Evolutionary conservation across 2,888 invertebrate genomes (phyloP).

Genomic region (Standfussiana lucernea): DNA sequence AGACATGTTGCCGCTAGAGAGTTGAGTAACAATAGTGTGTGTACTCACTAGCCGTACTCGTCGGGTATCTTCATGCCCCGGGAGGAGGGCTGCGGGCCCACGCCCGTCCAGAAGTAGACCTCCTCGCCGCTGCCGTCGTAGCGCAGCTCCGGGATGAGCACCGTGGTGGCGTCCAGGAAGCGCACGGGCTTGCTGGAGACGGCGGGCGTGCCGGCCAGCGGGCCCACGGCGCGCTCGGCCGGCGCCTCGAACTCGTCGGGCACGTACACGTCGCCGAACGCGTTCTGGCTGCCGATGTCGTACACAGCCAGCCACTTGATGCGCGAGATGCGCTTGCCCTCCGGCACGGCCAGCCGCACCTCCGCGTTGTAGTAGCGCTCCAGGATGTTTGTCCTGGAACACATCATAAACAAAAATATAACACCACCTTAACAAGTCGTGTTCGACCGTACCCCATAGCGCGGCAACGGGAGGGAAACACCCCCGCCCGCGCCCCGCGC

Average conservation of each 20-base stretch:
- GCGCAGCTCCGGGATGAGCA: conserved; percentile 93
- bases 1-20: neutral
- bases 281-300: conserved; percentile 96
- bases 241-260: conserved; percentile 98
- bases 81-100: conserved; percentile 96
- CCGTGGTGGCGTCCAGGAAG: conserved; percentile 95
- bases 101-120: conserved; percentile 97
- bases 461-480: no score
- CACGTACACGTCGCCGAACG: conserved; percentile 97
- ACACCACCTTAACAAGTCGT: no score
- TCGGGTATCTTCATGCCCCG: conserved; percentile 96
- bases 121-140: conserved; percentile 95
- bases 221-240: conserved; percentile 90
- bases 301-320: conserved; percentile 97
- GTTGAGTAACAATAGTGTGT: no score
- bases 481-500: no score
- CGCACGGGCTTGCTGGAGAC: conserved; percentile 93
- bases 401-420: no score
- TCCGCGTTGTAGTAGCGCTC: conserved; percentile 96
- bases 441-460: no score
- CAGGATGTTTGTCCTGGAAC: conserved; percentile 94
- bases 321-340: conserved; percentile 96
- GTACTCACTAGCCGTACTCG: conserved; percentile 97
- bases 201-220: conserved; percentile 82
- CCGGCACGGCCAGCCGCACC: conserved; percentile 95